A percentile compares a stretch with the other conserved stretches of the same genome.
phyloP scores from a whole-genome alignment of 2,113 vertebrate genomes.

The Odocoileus virginianus region DNA sequence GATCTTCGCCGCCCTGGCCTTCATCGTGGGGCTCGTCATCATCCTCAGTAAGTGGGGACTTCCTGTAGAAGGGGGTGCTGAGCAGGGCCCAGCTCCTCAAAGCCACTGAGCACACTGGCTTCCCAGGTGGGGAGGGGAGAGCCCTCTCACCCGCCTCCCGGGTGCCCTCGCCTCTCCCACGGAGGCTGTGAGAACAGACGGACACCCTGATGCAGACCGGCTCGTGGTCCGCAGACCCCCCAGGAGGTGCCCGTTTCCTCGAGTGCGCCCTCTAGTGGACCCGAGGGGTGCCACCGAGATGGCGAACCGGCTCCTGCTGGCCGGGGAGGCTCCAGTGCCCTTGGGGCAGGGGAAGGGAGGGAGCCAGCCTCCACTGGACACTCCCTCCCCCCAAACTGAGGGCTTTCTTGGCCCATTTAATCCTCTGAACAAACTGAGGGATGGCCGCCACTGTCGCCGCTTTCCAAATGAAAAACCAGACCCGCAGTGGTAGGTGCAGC shows the following conservation, averaged over 20 bases:
- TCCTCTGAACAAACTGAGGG: not conserved
- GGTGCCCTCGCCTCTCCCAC: accelerated
- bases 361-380: not conserved
- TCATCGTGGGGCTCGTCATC: conserved; percentile 84
- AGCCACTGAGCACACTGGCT: not conserved
- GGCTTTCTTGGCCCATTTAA: too few relatives aligned
- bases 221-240: not conserved
- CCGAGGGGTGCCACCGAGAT: accelerated
- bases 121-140: too few relatives aligned
- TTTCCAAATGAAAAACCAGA: not conserved
- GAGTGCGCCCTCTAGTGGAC: not conserved
- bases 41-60: conserved; percentile 84
- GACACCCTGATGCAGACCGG: not conserved
- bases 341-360: accelerated
- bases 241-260: not conserved
- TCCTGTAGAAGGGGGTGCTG: not conserved
- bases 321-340: not conserved
- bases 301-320: accelerated
- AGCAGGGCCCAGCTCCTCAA: not conserved
- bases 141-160: not conserved
- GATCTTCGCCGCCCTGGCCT: conserved; percentile 86
- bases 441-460: not conserved
- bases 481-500: not conserved
- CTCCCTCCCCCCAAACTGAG: not conserved
- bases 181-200: not conserved